Conservation (phyloP, 2,888 invertebrate genomes). For the Ormyrus labotus region DNA sequence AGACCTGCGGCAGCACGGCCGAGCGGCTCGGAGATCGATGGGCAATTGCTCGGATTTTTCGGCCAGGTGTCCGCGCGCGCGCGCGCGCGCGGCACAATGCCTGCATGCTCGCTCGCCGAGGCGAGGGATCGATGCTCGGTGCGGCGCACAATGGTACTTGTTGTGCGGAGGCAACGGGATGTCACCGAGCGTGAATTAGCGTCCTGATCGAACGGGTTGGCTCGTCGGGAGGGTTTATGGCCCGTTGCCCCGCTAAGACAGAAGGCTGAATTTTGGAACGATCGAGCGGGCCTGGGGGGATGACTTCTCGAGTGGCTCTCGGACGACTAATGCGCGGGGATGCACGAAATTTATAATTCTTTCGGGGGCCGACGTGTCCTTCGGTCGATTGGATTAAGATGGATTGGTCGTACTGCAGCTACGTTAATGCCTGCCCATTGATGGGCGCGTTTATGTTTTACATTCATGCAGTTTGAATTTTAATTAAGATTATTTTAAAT, state of each 20-base stretch:
- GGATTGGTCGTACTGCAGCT: no score
- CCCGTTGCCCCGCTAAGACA: conserved; percentile 38
- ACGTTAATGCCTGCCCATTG: no score
- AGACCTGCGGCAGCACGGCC: conserved; percentile 27
- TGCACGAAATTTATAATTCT: no score
- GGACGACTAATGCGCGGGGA: no score
- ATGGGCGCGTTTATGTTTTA: no score
- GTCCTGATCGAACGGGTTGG: conserved; percentile 61
- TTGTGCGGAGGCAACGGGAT: conserved; percentile 72
- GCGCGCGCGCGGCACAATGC: conserved; percentile 2
- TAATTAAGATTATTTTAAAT: no score
- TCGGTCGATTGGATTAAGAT: no score
- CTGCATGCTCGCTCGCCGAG: neutral
- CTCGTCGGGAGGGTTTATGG: conserved; percentile 47
- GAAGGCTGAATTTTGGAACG: conserved; percentile 44
- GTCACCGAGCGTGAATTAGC: conserved; percentile 74
- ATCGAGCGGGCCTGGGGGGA: neutral
- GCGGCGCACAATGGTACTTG: conserved; percentile 71
- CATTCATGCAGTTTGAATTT: no score
- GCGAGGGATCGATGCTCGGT: conserved; percentile 63
- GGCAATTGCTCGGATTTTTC: conserved; percentile 67
- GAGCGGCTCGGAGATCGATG: conserved; percentile 54
- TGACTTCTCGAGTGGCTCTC: conserved; percentile 2
- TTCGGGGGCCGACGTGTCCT: no score
- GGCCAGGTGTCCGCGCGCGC: conserved; percentile 65